Evolutionary conservation across 2,797 vertebrate genomes (phyloP), one percentile per base, ranked within the genome.

Genomic region (Eleutherodactylus coqui): DNA sequence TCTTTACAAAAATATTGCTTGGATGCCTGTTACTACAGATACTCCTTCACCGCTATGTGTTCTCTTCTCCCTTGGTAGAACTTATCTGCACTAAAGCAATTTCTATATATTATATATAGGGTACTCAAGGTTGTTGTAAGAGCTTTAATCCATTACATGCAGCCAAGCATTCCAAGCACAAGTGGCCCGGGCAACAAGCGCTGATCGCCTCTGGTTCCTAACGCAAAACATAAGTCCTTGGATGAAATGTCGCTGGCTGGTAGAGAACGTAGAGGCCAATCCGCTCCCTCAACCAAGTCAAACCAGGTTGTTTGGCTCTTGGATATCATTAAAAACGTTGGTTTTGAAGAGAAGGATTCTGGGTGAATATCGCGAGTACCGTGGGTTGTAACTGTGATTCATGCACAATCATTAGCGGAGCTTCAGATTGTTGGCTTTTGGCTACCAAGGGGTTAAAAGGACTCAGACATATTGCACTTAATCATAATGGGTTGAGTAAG

Each of bases 51-150:
- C 75, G 45, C 82, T 67, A 41, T 82, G 69, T 79, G 64, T 27
- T 79, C 86, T 79, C 51, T 83, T 84, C 78, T 79, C 76, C 76
- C 86, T 36, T 73, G 69, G 80, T 75, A 80, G 75, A 84, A 67
- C 76, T 72, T 72, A 83, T 87, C 75, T 83, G 49, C 60, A 78
- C 62, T 78, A 67, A 79, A 84, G 64, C 82, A 49, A 83, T 87
- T 84, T 79, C 86, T 87, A 87, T 84, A 87, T 84, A 87, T 84
- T 84, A 84, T 75, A 87, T 84, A 87, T 79, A 36, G 80, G 67
- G 38, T 79, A 80, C 67, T 84, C 82, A 84, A 84, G 67, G 60
- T 75, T 87, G 85, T 67, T 86, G 81, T 83, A 79, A 75, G 83
- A 87, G 81, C 64, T 73, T 79, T 84, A 84, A 87, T 87, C 79